These are phyloP conservation scores for Coreoperca whiteheadi DNA, from an alignment of 2,113 vertebrate species.

Conservation along the genomic window DNA sequence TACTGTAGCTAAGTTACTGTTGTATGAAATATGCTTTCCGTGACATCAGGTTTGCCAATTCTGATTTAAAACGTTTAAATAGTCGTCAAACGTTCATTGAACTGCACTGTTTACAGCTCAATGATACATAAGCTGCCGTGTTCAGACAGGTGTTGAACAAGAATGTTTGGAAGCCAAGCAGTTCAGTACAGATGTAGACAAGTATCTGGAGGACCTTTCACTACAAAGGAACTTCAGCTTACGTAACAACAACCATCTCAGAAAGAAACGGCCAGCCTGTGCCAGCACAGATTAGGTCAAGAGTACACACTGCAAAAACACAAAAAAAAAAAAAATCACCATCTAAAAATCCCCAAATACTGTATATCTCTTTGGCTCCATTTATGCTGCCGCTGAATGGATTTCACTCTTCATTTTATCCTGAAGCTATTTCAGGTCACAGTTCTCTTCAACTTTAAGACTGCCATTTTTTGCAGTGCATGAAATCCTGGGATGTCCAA, in stretches of 20 bases:
- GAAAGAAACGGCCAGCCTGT: not conserved
- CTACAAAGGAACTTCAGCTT: conserved; percentile 10
- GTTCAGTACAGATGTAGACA: conserved; percentile 18
- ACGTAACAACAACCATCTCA: conserved; percentile 6
- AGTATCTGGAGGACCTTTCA: conserved; percentile 21
- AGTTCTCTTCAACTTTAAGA: fast-evolving
- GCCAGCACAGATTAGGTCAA: conserved; percentile 10
- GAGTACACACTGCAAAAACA: not conserved
- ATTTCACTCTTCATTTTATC: not conserved
- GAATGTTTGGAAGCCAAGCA: not conserved
- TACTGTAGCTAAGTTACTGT: not conserved
- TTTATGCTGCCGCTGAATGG: not conserved
- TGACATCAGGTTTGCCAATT: not conserved
- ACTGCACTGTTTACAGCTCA: not conserved
- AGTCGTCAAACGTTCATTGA: not conserved
- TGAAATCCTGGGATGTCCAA: not conserved
- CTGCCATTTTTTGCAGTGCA: not conserved
- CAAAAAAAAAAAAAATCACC: not conserved
- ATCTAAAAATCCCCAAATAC: conserved; percentile 14
- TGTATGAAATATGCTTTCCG: not conserved
- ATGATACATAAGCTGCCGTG: no score
- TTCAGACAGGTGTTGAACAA: not conserved
- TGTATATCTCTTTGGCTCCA: not conserved
- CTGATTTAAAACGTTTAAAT: not conserved
- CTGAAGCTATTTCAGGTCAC: not conserved